phyloP scores from a whole-genome alignment of 2,888 invertebrate species.

The Meghimatium bilineatum region DNA sequence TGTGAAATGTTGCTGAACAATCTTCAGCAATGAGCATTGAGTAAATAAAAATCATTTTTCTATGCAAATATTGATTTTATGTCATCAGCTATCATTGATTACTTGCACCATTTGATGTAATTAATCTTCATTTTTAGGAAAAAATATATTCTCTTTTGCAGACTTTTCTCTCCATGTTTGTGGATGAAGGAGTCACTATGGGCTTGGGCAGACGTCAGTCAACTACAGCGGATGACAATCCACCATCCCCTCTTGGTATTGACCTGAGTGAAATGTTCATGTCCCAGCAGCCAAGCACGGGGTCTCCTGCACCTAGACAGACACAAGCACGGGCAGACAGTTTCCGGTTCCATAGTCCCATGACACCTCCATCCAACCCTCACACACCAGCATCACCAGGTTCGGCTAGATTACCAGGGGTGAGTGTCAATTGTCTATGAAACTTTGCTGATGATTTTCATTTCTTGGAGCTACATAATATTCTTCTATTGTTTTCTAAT shows the following conservation, averaged over 20 bases:
- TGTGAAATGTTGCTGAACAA: too few species aligned
- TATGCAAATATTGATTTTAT: neutral
- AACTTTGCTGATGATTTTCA: neutral
- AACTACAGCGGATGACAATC: conserved; percentile 96
- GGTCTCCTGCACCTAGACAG: conserved; percentile 51
- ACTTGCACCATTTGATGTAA: too few species aligned
- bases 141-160: conserved; percentile 77
- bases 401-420: conserved; percentile 65
- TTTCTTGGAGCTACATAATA: neutral
- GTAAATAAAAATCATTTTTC: too few species aligned
- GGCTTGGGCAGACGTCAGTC: conserved; percentile 86
- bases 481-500: neutral
- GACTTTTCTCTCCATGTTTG: conserved; percentile 94
- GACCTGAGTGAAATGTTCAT: conserved; percentile 81
- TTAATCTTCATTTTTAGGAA: conserved; percentile 73
- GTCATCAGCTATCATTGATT: neutral
- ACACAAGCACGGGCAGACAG: conserved; percentile 81
- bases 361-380: conserved; percentile 90
- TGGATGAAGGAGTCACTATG: conserved; percentile 87
- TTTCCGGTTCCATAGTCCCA: conserved; percentile 84
- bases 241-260: conserved; percentile 92
- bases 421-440: neutral
- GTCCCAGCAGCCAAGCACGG: conserved; percentile 61
- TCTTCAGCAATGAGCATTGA: too few species aligned
- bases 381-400: conserved; percentile 89